Evolutionary conservation across 2,113 vertebrate species (phyloP).

Genomic region (Nothoprocta perdicaria): DNA sequence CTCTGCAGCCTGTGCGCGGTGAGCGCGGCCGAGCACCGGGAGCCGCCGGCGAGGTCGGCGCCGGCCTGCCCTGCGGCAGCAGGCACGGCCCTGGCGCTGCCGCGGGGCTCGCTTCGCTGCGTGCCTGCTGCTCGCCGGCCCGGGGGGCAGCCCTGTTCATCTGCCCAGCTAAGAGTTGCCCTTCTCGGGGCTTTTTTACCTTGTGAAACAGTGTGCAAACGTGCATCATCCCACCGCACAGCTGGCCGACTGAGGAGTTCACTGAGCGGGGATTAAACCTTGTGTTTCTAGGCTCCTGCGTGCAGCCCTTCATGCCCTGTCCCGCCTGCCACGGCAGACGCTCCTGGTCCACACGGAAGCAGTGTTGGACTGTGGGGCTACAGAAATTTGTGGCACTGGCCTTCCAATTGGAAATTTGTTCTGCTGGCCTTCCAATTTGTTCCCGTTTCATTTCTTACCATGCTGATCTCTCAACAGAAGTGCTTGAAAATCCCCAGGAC

Average conservation of each 20-base stretch:
- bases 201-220: not conserved
- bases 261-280: not conserved
- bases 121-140: not conserved
- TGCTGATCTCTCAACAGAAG: not conserved
- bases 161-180: not conserved
- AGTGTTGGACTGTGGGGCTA: not conserved
- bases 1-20: not conserved
- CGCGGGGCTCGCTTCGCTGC: too few species aligned
- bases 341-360: not conserved
- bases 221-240: not conserved
- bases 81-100: too few species aligned
- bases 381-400: not conserved
- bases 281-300: not conserved
- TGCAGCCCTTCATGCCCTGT: rapidly evolving
- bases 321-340: not conserved
- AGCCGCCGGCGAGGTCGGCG: too few species aligned
- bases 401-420: not conserved
- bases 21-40: not conserved
- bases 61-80: too few species aligned
- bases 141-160: too few species aligned
- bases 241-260: not conserved
- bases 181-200: not conserved
- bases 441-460: not conserved
- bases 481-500: constrained; percentile 10
- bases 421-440: not conserved